These are phyloP conservation scores for Cichladusa arquata DNA, from an alignment of 2,113 vertebrate species.

Conservation along the genomic window DNA sequence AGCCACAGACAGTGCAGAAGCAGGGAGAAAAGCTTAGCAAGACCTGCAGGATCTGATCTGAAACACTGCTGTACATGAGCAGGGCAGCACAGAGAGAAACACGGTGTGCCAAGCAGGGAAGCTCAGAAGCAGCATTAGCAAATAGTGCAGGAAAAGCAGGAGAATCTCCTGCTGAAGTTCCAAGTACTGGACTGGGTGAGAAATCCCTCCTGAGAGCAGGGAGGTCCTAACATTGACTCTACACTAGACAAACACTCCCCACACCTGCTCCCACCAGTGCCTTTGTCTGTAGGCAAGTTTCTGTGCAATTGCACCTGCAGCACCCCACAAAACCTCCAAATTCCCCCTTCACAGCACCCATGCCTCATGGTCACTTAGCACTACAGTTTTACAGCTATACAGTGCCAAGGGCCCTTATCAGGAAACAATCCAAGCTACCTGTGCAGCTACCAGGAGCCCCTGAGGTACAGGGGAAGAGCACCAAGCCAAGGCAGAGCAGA, in stretches of 20 bases:
- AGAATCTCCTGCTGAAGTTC: background rate
- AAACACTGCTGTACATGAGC: fast-evolving
- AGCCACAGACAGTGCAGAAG: fast-evolving
- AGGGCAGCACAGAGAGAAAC: background rate
- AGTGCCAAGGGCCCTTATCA: background rate
- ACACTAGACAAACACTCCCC: fast-evolving
- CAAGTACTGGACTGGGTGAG: fast-evolving
- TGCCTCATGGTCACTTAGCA: fast-evolving
- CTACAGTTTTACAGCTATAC: background rate
- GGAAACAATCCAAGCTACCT: background rate
- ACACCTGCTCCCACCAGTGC: background rate
- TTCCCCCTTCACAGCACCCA: background rate
- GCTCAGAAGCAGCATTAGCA: background rate
- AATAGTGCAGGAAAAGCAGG: fast-evolving
- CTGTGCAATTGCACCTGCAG: background rate
- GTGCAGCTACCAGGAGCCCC: background rate
- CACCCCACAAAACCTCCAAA: background rate
- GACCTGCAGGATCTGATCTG: fast-evolving
- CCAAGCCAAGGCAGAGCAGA: background rate
- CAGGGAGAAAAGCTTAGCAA: background rate
- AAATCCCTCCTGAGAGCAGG: fast-evolving
- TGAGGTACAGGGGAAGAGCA: background rate
- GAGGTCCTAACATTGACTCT: background rate
- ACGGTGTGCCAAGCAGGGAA: fast-evolving
- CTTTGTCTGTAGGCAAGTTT: background rate